Base-by-base conservation (phyloP, 2,888 invertebrate species). In the Hymenopus coronatus region DNA sequence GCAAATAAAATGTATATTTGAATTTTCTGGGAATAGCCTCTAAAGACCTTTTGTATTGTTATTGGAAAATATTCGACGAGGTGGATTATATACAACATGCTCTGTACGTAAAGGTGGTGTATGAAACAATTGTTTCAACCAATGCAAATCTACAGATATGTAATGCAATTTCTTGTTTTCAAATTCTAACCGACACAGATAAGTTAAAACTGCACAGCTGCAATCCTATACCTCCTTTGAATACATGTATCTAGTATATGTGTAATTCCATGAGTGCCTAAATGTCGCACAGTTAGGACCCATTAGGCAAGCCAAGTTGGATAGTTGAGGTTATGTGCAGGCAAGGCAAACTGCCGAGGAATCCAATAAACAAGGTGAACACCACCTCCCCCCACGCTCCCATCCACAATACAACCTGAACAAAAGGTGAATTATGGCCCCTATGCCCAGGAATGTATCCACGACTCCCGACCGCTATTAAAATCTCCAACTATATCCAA, bases 281-380 rank as follows among this genome's bases (percentile, higher is more conserved):
- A 83, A 28, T 83, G 30, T 85, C 27, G 28, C 40, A 15, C 20
- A 30, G 87, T 81, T 25, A 25, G 82, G 70, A 33, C 81, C 30
- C 82, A 85, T 88, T 88, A 88, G 84, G 85, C n/a, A 88, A 46
- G 46, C 87, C 82, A 33, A 46, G 84, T 83, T 54, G 40, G 84
- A 84, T 33, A n/a, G 46, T 30, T 40, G 84, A 15, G 40, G 87
- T 87, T 87, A 33, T 33, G 87, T 27, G 28, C 28, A 46, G 46
- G 46, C 85, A 85, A 85, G 84, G 85, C 88, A 88, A 88, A 88
- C 85, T 81, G 88, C 70, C 28, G 85, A 89, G 88, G 90, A 90
- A 90, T 90, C 90, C 90, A 90, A 90, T 90, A 90, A 90, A 90
- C 90, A 90, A 90, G 90, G 88, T 84, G 87, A 82, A 85, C 84